Percentiles rank a stretch among this genome's conserved stretches.
phyloP scores from a whole-genome alignment of 2,888 invertebrate species.

The Apamea crenata region DNA sequence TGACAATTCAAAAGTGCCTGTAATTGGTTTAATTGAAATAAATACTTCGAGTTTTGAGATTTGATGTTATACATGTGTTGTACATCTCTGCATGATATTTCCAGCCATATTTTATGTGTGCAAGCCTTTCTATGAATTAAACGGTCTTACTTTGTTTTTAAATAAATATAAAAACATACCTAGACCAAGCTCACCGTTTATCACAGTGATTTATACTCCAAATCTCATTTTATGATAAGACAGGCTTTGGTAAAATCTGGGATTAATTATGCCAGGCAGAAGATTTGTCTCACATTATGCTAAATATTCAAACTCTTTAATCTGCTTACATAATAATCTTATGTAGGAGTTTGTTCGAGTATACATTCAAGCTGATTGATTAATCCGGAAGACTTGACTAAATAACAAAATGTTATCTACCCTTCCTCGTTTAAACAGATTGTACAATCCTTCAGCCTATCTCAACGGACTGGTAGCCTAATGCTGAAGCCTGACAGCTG shows the following conservation, averaged over 20 bases:
- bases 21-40: no score
- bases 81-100: background rate
- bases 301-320: conserved; percentile 23
- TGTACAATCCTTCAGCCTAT: conserved; percentile 33
- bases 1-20: no score
- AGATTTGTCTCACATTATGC: conserved; percentile 16
- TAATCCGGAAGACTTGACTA: conserved; percentile 14
- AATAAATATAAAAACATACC: background rate
- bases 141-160: background rate
- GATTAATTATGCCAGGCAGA: conserved; percentile 34
- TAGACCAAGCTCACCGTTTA: conserved; percentile 2
- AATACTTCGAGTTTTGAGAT: no score
- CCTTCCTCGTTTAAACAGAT: conserved; percentile 28
- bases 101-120: background rate
- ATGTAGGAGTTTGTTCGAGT: background rate
- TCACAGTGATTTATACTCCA: conserved; percentile 16
- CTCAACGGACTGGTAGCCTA: conserved; percentile 33
- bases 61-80: no score
- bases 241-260: conserved; percentile 13
- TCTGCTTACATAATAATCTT: conserved; percentile 3
- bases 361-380: conserved; percentile 2
- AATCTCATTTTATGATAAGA: conserved; percentile 31
- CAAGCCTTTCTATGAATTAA: background rate
- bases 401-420: conserved; percentile 14
- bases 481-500: conserved; percentile 44